Base-by-base conservation (phyloP, 37 sponge, comb jelly and placozoan species). In the Chondrosia reniformis region DNA sequence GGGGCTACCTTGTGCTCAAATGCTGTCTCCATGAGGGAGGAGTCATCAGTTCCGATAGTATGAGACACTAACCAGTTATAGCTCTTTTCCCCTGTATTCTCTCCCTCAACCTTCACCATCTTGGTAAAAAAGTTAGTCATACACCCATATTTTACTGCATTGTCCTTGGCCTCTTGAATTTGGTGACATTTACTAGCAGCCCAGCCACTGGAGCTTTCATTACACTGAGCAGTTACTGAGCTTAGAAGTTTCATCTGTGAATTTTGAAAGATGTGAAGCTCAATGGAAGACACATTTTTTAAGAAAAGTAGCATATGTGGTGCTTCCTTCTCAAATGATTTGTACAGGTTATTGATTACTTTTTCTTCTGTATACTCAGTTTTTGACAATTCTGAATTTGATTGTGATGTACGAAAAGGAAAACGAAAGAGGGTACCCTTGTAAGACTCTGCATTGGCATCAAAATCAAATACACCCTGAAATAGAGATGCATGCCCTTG, bases 261-360 rank as follows among this genome's bases (percentile, higher is more conserved):
- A 59, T 59, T 30, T 30, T 69, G 24, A 41, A 41, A 69, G 22
- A 39, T 12, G 22, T 69, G 52, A 2, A 75, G 76, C 33, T 75
- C 76, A 75, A 75, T 49, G 28, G 55, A 15, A 55, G 34, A 15
- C 33, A 75, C 34, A 24, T 75, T 32, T 55, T 49, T 55, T 17
- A 75, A 43, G 42, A 80, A 80, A 28, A 80, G 72, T 13, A 69
- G 71, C n/a, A 80, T 59, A 17, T 38, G 17, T 24, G 38, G 44
- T 22, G 81, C 81, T 39, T 80, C 81, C 42, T 31, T 4, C 37
- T 80, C 1, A 33, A 80, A 80, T 13, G 81, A 80, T 2, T 38
- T 15, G 28, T 64, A 80, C 27, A 80, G 71, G 8, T 80, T 27
- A 27, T 15, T n/a, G 2, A 28, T 55, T 5, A 46, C 76, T 28